Conservation (phyloP, 1,140 invertebrate genomes). For the Leguminivora glycinivorella region DNA sequence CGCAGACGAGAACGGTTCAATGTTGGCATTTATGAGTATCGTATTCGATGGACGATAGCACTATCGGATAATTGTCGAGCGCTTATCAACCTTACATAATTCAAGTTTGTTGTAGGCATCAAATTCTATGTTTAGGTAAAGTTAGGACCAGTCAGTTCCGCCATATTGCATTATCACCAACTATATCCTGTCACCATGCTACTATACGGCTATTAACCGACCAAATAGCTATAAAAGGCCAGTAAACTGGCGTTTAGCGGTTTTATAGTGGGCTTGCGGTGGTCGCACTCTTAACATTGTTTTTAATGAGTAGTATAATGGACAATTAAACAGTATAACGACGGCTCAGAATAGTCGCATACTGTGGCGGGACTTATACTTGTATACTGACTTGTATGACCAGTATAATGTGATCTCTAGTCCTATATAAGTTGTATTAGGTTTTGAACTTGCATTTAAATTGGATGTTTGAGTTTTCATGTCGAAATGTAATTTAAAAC, state of each 20-base stretch:
- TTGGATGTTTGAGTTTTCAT: not conserved
- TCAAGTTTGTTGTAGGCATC: not conserved
- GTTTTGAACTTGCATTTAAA: not conserved
- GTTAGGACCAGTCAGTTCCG: not conserved
- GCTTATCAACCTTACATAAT: too few species aligned
- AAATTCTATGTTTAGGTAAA: not conserved
- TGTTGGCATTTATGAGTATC: too few species aligned
- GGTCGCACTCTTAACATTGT: slow-evolving; percentile 62
- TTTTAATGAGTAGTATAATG: slow-evolving; percentile 67
- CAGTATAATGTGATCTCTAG: not conserved
- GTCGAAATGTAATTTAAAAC: not conserved
- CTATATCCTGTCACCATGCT: slow-evolving; percentile 3
- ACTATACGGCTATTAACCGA: slow-evolving; percentile 1
- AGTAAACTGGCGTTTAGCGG: slow-evolving; percentile 49
- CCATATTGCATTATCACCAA: slow-evolving; percentile 6
- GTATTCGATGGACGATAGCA: too few species aligned
- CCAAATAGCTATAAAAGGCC: slow-evolving; percentile 43
- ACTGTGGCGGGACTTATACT: not conserved
- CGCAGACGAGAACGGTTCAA: too few species aligned
- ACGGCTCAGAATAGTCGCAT: not conserved
- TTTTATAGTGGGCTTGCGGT: slow-evolving; percentile 57
- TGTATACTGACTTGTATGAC: not conserved
- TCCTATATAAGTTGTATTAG: not conserved
- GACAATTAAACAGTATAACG: slow-evolving; percentile 51
- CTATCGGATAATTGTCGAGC: too few species aligned